Percentiles rank a stretch among this genome's conserved stretches.
Evolutionary conservation across 2,113 vertebrate species (phyloP).

Genomic region (Probosciger aterrimus): DNA sequence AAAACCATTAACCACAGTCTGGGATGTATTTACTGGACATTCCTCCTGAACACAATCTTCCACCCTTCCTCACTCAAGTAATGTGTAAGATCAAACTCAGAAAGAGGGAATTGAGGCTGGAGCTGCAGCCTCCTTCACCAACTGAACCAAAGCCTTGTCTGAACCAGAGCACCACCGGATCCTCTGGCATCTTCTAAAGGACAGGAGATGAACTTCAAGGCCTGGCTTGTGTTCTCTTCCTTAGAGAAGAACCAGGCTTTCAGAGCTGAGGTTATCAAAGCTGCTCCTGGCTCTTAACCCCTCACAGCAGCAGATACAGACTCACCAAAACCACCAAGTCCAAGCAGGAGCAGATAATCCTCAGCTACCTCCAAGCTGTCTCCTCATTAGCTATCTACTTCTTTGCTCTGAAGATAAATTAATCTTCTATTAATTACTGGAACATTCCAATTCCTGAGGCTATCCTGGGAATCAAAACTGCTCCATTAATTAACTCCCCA

Average conservation of each 20-base stretch:
- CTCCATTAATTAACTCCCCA: neutral
- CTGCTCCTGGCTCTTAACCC: neutral
- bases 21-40: neutral
- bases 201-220: neutral
- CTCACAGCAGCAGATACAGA: neutral
- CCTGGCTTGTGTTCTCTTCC: neutral
- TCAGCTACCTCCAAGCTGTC: neutral
- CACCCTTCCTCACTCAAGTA: neutral
- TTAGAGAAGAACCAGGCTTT: fast-evolving
- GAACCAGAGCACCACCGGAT: neutral
- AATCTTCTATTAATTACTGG: neutral
- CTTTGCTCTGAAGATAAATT: neutral
- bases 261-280: neutral
- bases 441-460: neutral
- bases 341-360: neutral
- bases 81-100: fast-evolving
- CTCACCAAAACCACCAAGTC: neutral
- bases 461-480: neutral
- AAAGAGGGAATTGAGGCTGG: neutral
- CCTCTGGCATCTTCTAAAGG: neutral
- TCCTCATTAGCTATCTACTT: neutral
- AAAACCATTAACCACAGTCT: neutral
- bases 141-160: neutral
- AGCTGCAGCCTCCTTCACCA: neutral
- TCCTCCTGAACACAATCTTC: neutral